Percentiles rank a stretch among this genome's conserved stretches.
phyloP scores from a whole-genome alignment of 2,797 vertebrate species.

The Sebastolobus alascanus region DNA sequence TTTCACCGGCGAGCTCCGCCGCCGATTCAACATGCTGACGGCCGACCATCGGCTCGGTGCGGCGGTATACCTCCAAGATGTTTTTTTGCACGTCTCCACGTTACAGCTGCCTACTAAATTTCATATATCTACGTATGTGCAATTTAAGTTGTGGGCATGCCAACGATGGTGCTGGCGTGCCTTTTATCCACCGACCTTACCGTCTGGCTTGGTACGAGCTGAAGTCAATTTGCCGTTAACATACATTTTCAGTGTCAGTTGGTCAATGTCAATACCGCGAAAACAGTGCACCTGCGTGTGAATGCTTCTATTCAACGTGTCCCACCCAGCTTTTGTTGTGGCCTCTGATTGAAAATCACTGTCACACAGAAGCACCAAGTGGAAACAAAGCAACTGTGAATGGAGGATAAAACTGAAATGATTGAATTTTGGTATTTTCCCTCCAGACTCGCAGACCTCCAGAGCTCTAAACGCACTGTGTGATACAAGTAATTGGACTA shows the following conservation, averaged over 20 bases:
- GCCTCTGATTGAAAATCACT: constrained; percentile 59
- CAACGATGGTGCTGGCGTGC: constrained; percentile 12
- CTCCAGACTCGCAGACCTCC: constrained; percentile 46
- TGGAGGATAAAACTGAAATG: constrained; percentile 62
- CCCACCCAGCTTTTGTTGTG: constrained; percentile 35
- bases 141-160: not conserved
- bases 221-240: constrained; percentile 35
- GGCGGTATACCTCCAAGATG: too few species aligned
- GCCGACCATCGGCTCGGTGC: too few species aligned
- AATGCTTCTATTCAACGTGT: constrained; percentile 14
- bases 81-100: too few species aligned
- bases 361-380: constrained; percentile 50
- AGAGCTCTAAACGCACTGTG: constrained; percentile 51
- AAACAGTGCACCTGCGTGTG: not conserved
- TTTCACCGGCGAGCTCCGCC: too few species aligned
- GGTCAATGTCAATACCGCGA: constrained; percentile 1
- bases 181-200: constrained; percentile 26
- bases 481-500: constrained; percentile 71
- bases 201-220: constrained; percentile 10
- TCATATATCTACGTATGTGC: too few species aligned
- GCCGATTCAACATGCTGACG: too few species aligned
- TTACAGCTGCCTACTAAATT: too few species aligned
- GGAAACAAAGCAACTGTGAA: constrained; percentile 61
- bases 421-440: constrained; percentile 70
- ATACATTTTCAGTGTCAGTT: not conserved